These are phyloP conservation scores for Hypomecis atomaria DNA, from an alignment of 2,888 invertebrate genomes.

Conservation along the genomic window DNA sequence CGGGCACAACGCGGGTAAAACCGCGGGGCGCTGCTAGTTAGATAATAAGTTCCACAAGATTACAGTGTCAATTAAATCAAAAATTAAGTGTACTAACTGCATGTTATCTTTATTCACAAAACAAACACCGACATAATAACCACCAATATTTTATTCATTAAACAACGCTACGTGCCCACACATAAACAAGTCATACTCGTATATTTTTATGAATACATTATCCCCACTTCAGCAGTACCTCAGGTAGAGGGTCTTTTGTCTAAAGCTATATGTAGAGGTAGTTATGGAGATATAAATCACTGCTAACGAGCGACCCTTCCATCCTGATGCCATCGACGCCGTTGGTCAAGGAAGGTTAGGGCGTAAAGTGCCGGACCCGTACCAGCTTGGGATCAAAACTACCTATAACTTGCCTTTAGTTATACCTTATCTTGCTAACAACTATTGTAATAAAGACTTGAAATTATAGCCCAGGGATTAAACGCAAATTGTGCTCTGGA, in stretches of 20 bases:
- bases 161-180: constrained; percentile 12
- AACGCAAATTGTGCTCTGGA: background rate
- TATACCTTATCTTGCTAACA: constrained; percentile 22
- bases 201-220: constrained; percentile 34
- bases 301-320: constrained; percentile 42
- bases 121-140: too few relatives aligned
- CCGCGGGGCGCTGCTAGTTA: too few relatives aligned
- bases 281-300: constrained; percentile 41
- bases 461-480: constrained; percentile 10
- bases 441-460: constrained; percentile 16
- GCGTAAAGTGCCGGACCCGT: constrained; percentile 32
- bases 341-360: constrained; percentile 33
- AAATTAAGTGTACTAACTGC: too few relatives aligned
- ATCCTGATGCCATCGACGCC: constrained; percentile 35
- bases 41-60: too few relatives aligned
- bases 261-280: constrained; percentile 21
- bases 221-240: constrained; percentile 18
- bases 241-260: constrained; percentile 28
- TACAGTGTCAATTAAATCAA: too few relatives aligned
- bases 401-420: constrained; percentile 20
- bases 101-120: too few relatives aligned
- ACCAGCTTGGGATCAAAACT: constrained; percentile 24
- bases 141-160: constrained; percentile 9
- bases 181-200: constrained; percentile 30
- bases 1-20: too few relatives aligned